Evolutionary conservation across 1,140 invertebrate species (phyloP).

Genomic region (Macrobrachium nipponense): DNA sequence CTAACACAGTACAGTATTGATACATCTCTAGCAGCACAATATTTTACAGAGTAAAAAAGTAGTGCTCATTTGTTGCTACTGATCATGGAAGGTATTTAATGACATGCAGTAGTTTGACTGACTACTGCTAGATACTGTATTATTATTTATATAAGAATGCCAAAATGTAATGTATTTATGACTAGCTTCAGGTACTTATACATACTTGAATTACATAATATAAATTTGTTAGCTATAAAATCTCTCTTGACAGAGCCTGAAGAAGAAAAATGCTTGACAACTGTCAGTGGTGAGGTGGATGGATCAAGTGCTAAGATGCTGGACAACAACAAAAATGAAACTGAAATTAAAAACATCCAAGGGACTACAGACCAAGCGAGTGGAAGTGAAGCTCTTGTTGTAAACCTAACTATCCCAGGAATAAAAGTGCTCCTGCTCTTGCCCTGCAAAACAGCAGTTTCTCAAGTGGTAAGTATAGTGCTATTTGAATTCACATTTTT

Average conservation of each 20-base stretch:
- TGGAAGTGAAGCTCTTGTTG: background rate
- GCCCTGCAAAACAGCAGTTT: conserved; percentile 1
- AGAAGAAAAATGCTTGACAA: background rate
- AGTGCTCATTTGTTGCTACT: too few species aligned
- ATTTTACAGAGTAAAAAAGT: too few species aligned
- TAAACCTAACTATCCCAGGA: conserved; percentile 18
- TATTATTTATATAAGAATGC: too few species aligned
- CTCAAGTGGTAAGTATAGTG: conserved; percentile 17
- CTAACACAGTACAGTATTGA: too few species aligned
- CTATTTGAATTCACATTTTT: background rate
- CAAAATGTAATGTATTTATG: too few species aligned
- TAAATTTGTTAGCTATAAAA: background rate
- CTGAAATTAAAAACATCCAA: conserved; percentile 19
- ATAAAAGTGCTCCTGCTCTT: conserved; percentile 53
- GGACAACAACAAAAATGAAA: conserved; percentile 60
- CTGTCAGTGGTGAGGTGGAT: background rate
- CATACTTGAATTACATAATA: too few species aligned
- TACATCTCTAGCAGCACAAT: too few species aligned
- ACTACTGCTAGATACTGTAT: too few species aligned
- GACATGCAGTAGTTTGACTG: too few species aligned
- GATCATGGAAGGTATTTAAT: too few species aligned
- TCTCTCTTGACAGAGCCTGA: conserved; percentile 7
- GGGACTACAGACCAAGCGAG: background rate
- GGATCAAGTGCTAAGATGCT: conserved; percentile 12
- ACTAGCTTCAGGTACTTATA: too few species aligned